These are phyloP conservation scores for Ectobius pallidus DNA, from an alignment of 2,888 invertebrate species.

Conservation along the genomic window DNA sequence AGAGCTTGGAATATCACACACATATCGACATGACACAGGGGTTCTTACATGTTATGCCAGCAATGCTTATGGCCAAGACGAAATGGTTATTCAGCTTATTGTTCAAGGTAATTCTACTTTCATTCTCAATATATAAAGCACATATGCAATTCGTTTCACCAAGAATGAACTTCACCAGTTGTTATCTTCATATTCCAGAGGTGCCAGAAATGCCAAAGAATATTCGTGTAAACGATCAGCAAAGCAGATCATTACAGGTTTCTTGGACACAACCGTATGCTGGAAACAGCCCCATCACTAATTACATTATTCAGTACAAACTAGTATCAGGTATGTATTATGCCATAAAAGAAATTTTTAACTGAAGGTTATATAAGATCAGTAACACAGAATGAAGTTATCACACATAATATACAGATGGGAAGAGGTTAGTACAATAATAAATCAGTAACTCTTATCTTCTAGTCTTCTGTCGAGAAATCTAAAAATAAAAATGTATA, in stretches of 20 bases:
- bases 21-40: conserved; percentile 87
- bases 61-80: conserved; percentile 89
- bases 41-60: conserved; percentile 86
- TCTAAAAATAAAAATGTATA: too few relatives aligned
- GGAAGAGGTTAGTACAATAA: too few relatives aligned
- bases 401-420: too few relatives aligned
- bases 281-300: conserved; percentile 86
- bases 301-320: conserved; percentile 89
- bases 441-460: too few relatives aligned
- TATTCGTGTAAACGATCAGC: conserved; percentile 82
- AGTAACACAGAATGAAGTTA: too few relatives aligned
- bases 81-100: conserved; percentile 87
- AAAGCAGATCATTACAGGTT: conserved; percentile 81
- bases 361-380: too few relatives aligned
- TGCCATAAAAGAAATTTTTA: too few relatives aligned
- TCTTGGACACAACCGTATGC: conserved; percentile 91
- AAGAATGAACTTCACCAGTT: background rate
- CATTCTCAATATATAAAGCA: background rate
- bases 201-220: conserved; percentile 90
- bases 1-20: conserved; percentile 81
- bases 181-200: conserved; percentile 58
- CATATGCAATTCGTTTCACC: background rate
- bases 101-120: conserved; percentile 72
- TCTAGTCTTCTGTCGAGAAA: too few relatives aligned
- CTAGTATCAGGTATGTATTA: conserved; percentile 74